phyloP scores from a whole-genome alignment of 1,140 invertebrate genomes.

The Samia ricini region DNA sequence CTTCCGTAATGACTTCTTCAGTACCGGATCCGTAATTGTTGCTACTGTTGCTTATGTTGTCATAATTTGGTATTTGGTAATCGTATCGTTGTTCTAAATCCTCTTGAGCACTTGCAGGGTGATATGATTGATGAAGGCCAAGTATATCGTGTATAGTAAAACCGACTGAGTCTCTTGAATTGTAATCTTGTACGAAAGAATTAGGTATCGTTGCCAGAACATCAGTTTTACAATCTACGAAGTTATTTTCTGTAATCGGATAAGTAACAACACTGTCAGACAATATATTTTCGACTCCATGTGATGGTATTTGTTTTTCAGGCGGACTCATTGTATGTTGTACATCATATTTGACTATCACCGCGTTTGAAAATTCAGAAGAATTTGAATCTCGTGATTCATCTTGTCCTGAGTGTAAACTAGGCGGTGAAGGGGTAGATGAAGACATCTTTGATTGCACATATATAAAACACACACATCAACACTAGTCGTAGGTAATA shows the following conservation, averaged over 20 bases:
- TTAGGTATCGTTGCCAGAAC: slow-evolving; percentile 43
- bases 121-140: slow-evolving; percentile 64
- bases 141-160: slow-evolving; percentile 76
- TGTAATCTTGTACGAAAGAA: slow-evolving; percentile 65
- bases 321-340: slow-evolving; percentile 21
- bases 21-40: slow-evolving; percentile 47
- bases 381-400: slow-evolving; percentile 52
- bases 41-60: slow-evolving; percentile 59
- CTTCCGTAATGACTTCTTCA: slow-evolving; percentile 48
- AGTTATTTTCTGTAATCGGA: slow-evolving; percentile 39
- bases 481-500: slow-evolving; percentile 13
- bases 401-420: slow-evolving; percentile 44
- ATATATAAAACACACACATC: slow-evolving; percentile 11
- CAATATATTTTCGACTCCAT: slow-evolving; percentile 71
- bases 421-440: slow-evolving; percentile 43
- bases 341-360: slow-evolving; percentile 25
- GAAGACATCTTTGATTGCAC: slow-evolving; percentile 41
- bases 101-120: slow-evolving; percentile 35
- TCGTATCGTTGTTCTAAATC: slow-evolving; percentile 56
- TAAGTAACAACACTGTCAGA: slow-evolving; percentile 45
- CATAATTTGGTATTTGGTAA: slow-evolving; percentile 63
- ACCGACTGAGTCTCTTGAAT: slow-evolving; percentile 68
- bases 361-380: slow-evolving; percentile 42
- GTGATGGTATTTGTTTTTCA: slow-evolving; percentile 54
- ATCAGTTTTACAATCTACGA: slow-evolving; percentile 52